Conservation (phyloP, 2,888 invertebrate genomes). For the Aphrophora alni region DNA sequence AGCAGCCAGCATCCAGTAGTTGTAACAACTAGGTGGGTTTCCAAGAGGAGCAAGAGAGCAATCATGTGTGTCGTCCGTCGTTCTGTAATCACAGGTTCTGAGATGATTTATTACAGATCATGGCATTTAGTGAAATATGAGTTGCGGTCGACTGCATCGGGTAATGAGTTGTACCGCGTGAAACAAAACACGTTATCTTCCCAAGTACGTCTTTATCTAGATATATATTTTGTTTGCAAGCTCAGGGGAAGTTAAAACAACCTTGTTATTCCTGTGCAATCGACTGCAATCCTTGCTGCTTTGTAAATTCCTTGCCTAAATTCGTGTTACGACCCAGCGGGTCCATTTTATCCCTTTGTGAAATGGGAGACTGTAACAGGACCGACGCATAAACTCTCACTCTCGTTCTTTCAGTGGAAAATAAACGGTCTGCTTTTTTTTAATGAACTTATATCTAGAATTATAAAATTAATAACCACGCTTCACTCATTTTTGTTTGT, state of each 20-base stretch:
- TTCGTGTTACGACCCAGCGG: neutral
- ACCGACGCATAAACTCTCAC: neutral
- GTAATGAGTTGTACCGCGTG: neutral
- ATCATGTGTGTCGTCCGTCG: neutral
- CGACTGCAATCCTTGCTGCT: neutral
- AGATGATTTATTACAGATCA: neutral
- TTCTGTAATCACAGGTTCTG: neutral
- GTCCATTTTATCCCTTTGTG: neutral
- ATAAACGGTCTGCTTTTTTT: no score
- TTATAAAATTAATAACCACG: no score
- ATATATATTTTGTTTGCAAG: no score
- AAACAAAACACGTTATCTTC: neutral
- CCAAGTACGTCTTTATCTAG: neutral
- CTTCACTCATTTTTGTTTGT: no score
- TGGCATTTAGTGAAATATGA: neutral
- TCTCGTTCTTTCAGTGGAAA: neutral
- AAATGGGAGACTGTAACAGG: neutral
- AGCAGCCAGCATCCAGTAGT: neutral
- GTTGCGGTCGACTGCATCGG: neutral
- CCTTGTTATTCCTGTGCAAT: neutral
- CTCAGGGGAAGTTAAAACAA: neutral
- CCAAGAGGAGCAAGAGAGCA: neutral
- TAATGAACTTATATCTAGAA: no score
- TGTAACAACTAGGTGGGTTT: neutral
- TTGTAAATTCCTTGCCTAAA: neutral